These are phyloP conservation scores for Entelurus aequoreus DNA, from an alignment of 2,113 vertebrate species.

Conservation along the genomic window DNA sequence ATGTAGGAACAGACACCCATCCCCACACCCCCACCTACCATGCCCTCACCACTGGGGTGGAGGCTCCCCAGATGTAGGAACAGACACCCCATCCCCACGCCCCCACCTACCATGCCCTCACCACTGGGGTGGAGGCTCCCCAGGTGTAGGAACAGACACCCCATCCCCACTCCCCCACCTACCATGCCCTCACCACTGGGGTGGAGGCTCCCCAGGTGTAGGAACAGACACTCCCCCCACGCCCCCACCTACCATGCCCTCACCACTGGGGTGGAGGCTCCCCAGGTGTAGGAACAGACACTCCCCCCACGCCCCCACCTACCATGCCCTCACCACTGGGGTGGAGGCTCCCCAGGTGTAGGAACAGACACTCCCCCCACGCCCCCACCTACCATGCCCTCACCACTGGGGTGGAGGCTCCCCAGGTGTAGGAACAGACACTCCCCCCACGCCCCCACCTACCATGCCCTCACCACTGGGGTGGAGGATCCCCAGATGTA, in stretches of 20 bases:
- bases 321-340: slow-evolving; percentile 90
- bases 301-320: slow-evolving; percentile 90
- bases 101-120: slow-evolving; percentile 96
- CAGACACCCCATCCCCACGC: slow-evolving; percentile 78
- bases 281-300: slow-evolving; percentile 8
- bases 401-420: slow-evolving; percentile 77
- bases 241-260: slow-evolving; percentile 96
- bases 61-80: no score
- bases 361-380: slow-evolving; percentile 72
- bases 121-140: slow-evolving; percentile 72
- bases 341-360: no score
- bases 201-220: no score
- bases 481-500: no score
- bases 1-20: slow-evolving; percentile 56
- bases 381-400: slow-evolving; percentile 96
- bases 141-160: slow-evolving; percentile 39
- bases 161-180: slow-evolving; percentile 90
- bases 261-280: slow-evolving; percentile 77
- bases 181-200: slow-evolving; percentile 90
- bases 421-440: slow-evolving; percentile 8
- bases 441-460: slow-evolving; percentile 90
- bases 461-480: slow-evolving; percentile 90
- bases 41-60: slow-evolving; percentile 86
- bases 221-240: slow-evolving; percentile 72
- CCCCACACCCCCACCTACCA: slow-evolving; percentile 93